Evolutionary conservation across 1,140 invertebrate genomes (phyloP), one percentile per base, ranked within the genome.

Genomic region (Penaeus vannamei): DNA sequence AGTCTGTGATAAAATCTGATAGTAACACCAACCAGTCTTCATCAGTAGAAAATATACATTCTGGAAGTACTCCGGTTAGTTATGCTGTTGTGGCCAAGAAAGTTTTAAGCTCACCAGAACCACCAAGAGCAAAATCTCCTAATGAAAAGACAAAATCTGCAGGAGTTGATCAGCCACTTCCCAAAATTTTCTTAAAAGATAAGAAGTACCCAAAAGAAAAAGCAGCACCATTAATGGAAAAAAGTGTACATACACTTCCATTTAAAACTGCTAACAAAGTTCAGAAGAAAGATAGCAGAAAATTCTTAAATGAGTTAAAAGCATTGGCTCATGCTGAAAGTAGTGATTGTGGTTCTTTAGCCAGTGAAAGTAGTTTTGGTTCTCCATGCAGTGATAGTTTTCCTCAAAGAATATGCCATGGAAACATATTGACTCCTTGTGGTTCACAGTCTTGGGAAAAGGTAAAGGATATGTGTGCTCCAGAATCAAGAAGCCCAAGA

Each of bases 131-230:
- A 32, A 29, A 12, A 23, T 12, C 10, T 59, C 62, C 62, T 23
- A 62, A 36, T 59, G 46, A 85, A 3, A 36, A 59, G n/a, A 23
- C 36, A 20, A 10, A 66, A 64, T 29, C 29, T 10, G 82, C 62
- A n/a, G 29, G 19, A 14, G 53, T 79, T 29, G 29, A 79, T 29
- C 86, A 87, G 86, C 36, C 77, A 0, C 64, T 87, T 20, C 86
- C 86, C n/a, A 81, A 69, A 29, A 87, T 87, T 32, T 87, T 87
- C 61, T 20, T 53, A 20, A 64, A 62, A 22, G 86, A 87, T 62
- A 62, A 53, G n/a, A 81, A 64, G 22, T 81, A 64, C 62, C 61
- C 86, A 8, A 82, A 81, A 32, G 69, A 87, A 64, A 66, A 64
- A n/a, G 60, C 60, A 4, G 60, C 77, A 26, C 77, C 86, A 20